phyloP scores from a whole-genome alignment of 2,113 vertebrate species.

The Ciconia stormi region DNA sequence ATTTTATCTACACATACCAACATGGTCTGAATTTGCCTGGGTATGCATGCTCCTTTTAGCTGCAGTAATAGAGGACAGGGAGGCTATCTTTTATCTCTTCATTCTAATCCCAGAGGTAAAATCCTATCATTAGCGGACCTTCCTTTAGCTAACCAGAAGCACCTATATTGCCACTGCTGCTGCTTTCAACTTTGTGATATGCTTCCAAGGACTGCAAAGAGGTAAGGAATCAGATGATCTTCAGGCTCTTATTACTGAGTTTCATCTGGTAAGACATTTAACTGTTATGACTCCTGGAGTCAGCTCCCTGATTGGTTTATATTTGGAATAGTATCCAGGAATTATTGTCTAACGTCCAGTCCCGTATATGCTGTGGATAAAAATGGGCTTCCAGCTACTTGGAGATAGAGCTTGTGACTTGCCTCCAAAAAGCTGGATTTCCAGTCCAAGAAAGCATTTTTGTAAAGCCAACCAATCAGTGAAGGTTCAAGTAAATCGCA shows the following conservation, averaged over 20 bases:
- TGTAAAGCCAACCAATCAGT: neutral
- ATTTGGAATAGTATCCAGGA: slow-evolving; percentile 5
- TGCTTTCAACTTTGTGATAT: neutral
- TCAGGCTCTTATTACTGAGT: slow-evolving; percentile 6
- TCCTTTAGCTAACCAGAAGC: neutral
- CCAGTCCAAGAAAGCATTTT: neutral
- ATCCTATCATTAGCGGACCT: neutral
- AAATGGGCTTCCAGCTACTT: slow-evolving; percentile 1
- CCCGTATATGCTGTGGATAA: neutral
- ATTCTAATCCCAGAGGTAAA: slow-evolving; percentile 3
- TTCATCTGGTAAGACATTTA: slow-evolving; percentile 10
- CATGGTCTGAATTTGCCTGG: neutral
- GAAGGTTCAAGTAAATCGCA: slow-evolving; percentile 49
- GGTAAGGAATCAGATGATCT: slow-evolving; percentile 40
- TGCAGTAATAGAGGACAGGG: neutral
- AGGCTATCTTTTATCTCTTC: neutral
- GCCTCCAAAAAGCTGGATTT: slow-evolving; percentile 21
- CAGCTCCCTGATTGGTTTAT: neutral
- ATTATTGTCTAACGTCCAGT: neutral
- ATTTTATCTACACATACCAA: neutral
- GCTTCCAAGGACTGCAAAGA: slow-evolving; percentile 12
- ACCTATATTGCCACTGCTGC: neutral
- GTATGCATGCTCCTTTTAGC: neutral
- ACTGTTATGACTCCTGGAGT: neutral
- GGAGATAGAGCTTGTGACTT: neutral